Conservation (phyloP, 2,113 vertebrate species). For the Hippopotamus amphibius region DNA sequence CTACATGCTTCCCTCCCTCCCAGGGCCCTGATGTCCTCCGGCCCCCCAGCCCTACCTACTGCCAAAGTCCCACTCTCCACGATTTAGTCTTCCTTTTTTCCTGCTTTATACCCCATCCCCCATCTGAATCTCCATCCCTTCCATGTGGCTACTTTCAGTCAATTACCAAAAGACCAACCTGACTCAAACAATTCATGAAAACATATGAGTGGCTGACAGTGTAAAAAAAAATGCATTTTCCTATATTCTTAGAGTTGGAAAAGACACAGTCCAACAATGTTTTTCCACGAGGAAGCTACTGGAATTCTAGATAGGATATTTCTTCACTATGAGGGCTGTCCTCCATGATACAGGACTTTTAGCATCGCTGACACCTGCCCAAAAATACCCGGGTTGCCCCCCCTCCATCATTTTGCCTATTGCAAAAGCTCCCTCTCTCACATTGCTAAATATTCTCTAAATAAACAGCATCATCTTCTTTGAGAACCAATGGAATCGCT, state of each 20-base stretch:
- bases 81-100: neutral
- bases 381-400: neutral
- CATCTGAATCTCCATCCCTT: neutral
- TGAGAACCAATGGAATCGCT: neutral
- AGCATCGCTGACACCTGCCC: neutral
- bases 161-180: neutral
- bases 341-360: neutral
- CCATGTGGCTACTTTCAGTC: neutral
- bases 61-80: neutral
- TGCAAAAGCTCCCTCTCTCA: neutral
- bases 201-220: neutral
- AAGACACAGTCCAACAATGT: neutral
- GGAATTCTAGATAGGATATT: neutral
- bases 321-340: neutral
- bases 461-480: neutral
- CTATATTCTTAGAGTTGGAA: neutral
- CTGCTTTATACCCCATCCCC: neutral
- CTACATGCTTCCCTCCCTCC: neutral
- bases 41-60: neutral
- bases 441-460: neutral
- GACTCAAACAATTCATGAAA: neutral
- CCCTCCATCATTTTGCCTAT: neutral
- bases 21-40: neutral
- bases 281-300: neutral
- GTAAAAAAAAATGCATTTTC: neutral